Percentiles rank a stretch among this genome's conserved stretches.
These are phyloP conservation scores for Tenualosa ilisha DNA, from an alignment of 2,797 vertebrate species.

Conservation along the genomic window DNA sequence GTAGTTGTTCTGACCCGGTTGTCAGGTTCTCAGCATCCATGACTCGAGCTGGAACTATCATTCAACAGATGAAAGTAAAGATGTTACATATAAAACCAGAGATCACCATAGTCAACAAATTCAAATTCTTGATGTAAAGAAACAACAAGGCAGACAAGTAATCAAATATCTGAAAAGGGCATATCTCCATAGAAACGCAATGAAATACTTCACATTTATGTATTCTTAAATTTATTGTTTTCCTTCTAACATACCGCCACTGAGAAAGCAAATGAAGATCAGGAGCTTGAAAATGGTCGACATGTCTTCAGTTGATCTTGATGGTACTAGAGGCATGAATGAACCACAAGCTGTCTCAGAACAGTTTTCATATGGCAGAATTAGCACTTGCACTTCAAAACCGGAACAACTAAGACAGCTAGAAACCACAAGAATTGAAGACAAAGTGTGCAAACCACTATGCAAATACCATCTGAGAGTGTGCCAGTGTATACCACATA, in stretches of 20 bases:
- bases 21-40: not conserved
- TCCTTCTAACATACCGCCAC: not conserved
- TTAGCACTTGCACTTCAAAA: not conserved
- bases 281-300: not conserved
- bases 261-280: not conserved
- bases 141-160: too few species aligned
- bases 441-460: not conserved
- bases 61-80: not conserved
- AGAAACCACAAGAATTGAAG: not conserved
- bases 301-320: not conserved
- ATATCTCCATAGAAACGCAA: too few species aligned
- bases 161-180: not conserved
- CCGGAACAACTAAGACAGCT: not conserved
- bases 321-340: not conserved
- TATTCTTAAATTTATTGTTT: too few species aligned
- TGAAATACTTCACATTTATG: not conserved
- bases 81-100: not conserved
- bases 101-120: not conserved
- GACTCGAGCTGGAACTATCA: not conserved
- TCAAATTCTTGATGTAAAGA: not conserved
- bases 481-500: not conserved
- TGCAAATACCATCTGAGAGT: not conserved
- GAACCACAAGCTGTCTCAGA: not conserved
- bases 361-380: not conserved
- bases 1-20: not conserved